Conservation (phyloP, 2,797 vertebrate species). For the Anisognathus igniventris region DNA sequence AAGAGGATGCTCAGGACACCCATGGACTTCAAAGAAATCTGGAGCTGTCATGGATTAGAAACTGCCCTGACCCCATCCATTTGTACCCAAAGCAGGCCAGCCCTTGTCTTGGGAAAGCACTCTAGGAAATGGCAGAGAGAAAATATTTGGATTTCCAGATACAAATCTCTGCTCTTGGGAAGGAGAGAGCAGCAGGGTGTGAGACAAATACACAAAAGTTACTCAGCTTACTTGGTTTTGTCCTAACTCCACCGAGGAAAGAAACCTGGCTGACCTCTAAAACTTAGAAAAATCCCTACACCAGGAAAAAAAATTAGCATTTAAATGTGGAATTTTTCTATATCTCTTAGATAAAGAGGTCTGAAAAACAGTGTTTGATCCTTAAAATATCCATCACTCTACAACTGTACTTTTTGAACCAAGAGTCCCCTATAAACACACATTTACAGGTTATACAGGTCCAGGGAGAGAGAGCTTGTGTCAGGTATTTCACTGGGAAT, state of each 20-base stretch:
- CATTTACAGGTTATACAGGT: neutral
- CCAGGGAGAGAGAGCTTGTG: neutral
- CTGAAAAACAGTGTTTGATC: neutral
- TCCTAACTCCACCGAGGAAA: neutral
- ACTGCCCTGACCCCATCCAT: neutral
- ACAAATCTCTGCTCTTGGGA: neutral
- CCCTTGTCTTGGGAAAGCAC: neutral
- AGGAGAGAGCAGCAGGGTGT: neutral
- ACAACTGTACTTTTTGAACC: neutral
- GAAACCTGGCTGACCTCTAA: neutral
- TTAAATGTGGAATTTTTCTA: neutral
- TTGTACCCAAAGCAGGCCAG: neutral
- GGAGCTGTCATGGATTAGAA: neutral
- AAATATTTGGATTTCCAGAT: neutral
- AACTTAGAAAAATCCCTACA: neutral
- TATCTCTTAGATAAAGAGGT: neutral
- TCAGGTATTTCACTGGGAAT: neutral
- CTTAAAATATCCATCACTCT: slow-evolving; percentile 3
- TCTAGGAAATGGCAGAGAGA: neutral
- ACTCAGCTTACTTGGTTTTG: neutral
- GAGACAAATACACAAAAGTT: neutral
- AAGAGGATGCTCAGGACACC: slow-evolving; percentile 12
- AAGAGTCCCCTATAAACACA: neutral
- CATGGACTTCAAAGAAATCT: neutral
- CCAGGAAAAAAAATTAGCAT: neutral